phyloP scores from a whole-genome alignment of 2,113 vertebrate species.

The Merops nubicus region DNA sequence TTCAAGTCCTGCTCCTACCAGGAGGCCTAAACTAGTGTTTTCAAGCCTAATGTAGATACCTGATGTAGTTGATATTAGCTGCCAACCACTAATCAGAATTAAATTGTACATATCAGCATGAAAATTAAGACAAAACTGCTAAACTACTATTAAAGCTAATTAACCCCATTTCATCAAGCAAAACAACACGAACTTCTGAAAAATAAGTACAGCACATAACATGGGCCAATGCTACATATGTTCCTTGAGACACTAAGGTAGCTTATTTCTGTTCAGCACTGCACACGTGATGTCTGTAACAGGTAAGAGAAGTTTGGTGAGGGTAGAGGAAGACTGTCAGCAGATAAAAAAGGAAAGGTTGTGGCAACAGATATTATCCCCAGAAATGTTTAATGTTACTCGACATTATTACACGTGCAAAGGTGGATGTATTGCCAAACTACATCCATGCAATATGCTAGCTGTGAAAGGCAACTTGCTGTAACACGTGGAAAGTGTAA shows the following conservation, averaged over 20 bases:
- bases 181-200: neutral
- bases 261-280: neutral
- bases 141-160: neutral
- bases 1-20: neutral
- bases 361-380: neutral
- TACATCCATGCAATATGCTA: neutral
- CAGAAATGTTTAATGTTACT: neutral
- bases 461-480: neutral
- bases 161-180: neutral
- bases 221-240: neutral
- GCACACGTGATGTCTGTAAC: neutral
- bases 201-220: neutral
- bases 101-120: neutral
- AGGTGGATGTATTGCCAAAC: neutral
- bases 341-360: neutral
- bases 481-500: neutral
- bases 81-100: neutral
- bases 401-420: rapidly evolving
- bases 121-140: neutral
- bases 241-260: neutral
- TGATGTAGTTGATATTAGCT: neutral
- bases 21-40: neutral
- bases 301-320: neutral
- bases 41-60: neutral
- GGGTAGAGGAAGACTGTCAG: neutral